These are phyloP conservation scores for Drosophila stalkeri DNA, from an alignment of 2,888 invertebrate species.

Conservation along the genomic window DNA sequence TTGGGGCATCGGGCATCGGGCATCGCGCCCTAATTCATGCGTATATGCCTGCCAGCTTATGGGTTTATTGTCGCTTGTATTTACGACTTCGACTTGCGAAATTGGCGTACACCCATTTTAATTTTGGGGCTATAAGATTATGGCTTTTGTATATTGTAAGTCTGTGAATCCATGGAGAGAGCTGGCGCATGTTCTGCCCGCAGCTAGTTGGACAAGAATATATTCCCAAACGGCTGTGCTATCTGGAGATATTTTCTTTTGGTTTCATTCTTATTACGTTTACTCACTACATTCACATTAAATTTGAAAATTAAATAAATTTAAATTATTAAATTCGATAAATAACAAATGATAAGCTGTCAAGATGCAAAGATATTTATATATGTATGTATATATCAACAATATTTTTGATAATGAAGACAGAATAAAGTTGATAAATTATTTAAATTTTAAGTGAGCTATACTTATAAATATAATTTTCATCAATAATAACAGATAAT, in stretches of 20 bases:
- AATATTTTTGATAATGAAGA: neutral
- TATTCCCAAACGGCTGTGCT: neutral
- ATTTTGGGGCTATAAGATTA: slow-evolving; percentile 74
- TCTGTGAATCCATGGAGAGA: slow-evolving; percentile 32
- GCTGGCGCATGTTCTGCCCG: slow-evolving; percentile 10
- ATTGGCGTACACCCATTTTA: slow-evolving; percentile 78
- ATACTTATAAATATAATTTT: neutral
- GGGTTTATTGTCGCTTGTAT: slow-evolving; percentile 76
- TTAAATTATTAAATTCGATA: neutral
- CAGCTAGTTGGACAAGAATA: slow-evolving; percentile 18
- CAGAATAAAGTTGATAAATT: neutral
- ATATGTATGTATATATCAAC: too few relatives aligned
- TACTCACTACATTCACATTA: neutral
- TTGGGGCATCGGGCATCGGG: neutral
- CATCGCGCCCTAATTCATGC: slow-evolving; percentile 52
- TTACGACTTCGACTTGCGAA: slow-evolving; percentile 72
- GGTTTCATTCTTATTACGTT: neutral
- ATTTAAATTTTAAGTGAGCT: neutral
- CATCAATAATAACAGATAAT: neutral
- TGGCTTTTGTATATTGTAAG: slow-evolving; percentile 60
- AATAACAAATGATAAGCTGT: neutral
- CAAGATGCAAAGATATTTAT: neutral
- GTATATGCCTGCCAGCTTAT: slow-evolving; percentile 70
- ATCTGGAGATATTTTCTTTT: neutral
- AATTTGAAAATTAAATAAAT: neutral